Conservation (phyloP, 1,140 invertebrate species). For the Calephelis nemesis region DNA sequence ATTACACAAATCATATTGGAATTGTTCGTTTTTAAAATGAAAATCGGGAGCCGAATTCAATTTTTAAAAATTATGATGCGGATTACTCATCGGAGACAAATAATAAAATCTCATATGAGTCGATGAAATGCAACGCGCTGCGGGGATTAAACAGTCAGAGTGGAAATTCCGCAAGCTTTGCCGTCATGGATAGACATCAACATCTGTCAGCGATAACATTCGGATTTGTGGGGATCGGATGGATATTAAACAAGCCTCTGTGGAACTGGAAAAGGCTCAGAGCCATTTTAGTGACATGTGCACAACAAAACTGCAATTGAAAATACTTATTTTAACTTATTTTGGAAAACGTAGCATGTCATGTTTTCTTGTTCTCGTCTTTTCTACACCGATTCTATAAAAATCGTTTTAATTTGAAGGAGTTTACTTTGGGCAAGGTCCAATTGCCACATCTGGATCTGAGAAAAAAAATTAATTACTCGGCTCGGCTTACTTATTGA, state of each 20-base stretch:
- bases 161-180: slow-evolving; percentile 51
- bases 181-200: slow-evolving; percentile 42
- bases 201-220: slow-evolving; percentile 60
- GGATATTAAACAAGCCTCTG: slow-evolving; percentile 57
- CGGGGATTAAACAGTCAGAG: slow-evolving; percentile 57
- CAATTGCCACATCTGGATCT: too few species aligned
- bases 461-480: too few species aligned
- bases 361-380: too few species aligned
- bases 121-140: slow-evolving; percentile 39
- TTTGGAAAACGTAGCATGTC: slow-evolving; percentile 10
- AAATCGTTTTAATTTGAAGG: too few species aligned
- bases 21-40: too few species aligned
- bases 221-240: slow-evolving; percentile 56
- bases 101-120: slow-evolving; percentile 35
- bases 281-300: slow-evolving; percentile 25
- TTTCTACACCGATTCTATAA: too few species aligned
- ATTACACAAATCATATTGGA: too few species aligned
- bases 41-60: background rate
- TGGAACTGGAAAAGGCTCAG: slow-evolving; percentile 26
- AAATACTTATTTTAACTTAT: slow-evolving; percentile 30
- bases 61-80: background rate
- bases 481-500: too few species aligned
- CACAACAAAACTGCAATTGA: slow-evolving; percentile 36
- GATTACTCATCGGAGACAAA: background rate
- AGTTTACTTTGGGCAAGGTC: too few species aligned